Evolutionary conservation across 2,113 vertebrate genomes (phyloP).

Genomic region (Eretmochelys imbricata): DNA sequence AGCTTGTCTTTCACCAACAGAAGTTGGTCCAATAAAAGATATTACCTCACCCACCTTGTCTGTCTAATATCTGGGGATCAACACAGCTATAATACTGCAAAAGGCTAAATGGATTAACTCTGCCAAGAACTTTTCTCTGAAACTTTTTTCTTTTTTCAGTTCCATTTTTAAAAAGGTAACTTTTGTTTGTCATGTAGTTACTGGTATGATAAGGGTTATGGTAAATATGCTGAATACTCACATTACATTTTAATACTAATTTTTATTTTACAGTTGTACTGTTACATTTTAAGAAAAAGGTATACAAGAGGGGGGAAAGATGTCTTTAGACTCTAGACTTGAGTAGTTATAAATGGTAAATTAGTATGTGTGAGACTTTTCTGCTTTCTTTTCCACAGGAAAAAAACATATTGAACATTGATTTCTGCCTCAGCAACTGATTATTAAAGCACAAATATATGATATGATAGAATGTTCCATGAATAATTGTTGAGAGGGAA

Average conservation of each 20-base stretch:
- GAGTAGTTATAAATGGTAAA: neutral
- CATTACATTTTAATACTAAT: neutral
- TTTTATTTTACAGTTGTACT: neutral
- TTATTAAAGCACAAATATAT: neutral
- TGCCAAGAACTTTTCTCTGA: neutral
- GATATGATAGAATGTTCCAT: neutral
- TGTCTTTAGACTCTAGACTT: neutral
- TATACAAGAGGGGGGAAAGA: neutral
- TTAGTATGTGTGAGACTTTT: neutral
- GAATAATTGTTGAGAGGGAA: neutral
- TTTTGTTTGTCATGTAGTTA: neutral
- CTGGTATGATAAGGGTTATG: neutral
- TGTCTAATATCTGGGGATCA: neutral
- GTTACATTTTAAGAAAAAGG: neutral
- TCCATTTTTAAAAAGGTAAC: neutral
- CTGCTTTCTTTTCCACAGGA: neutral
- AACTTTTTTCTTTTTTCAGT: neutral
- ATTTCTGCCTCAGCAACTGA: neutral
- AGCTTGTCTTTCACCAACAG: neutral
- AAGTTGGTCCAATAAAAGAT: neutral
- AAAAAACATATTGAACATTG: neutral
- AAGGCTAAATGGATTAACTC: neutral
- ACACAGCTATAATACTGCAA: neutral
- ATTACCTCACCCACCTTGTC: neutral
- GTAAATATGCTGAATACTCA: neutral